Percentiles rank a stretch among this genome's conserved stretches.
These are phyloP conservation scores for Scortum barcoo DNA, from an alignment of 2,113 vertebrate genomes.

Conservation along the genomic window DNA sequence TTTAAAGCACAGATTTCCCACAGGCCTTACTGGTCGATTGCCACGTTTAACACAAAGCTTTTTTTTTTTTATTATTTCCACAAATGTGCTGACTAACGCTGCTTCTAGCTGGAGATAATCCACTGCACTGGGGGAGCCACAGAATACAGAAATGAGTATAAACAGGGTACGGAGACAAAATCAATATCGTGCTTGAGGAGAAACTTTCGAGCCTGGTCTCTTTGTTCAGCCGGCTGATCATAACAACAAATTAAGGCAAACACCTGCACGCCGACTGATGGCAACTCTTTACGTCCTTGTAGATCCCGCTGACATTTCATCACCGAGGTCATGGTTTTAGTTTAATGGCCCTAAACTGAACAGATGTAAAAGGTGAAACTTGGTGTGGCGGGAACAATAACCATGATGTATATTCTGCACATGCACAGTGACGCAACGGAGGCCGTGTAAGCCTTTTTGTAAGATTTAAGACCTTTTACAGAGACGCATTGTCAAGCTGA, in stretches of 20 bases:
- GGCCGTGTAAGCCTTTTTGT: conserved; percentile 34
- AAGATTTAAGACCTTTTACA: conserved; percentile 22
- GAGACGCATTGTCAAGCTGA: conserved; percentile 40
- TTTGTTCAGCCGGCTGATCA: conserved; percentile 12
- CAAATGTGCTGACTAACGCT: conserved; percentile 32
- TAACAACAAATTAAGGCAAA: conserved; percentile 12
- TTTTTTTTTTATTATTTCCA: not conserved
- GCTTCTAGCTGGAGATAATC: conserved; percentile 13
- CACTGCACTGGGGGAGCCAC: not conserved
- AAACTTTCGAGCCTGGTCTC: not conserved
- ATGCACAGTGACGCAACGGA: conserved; percentile 1
- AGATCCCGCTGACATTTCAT: conserved; percentile 33
- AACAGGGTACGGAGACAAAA: conserved; percentile 10
- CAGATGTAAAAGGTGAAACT: not conserved
- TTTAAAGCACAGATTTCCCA: conserved; percentile 16
- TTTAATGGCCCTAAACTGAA: conserved; percentile 14
- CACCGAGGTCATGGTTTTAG: not conserved
- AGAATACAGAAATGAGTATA: not conserved
- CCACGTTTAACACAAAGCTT: not conserved
- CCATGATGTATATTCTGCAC: not conserved
- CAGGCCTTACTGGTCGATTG: not conserved
- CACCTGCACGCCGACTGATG: not conserved
- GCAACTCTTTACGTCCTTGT: not conserved
- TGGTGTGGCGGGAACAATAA: not conserved
- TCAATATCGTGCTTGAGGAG: not conserved